Conservation (phyloP, 1,140 invertebrate genomes). For the Lucilia cuprina region DNA sequence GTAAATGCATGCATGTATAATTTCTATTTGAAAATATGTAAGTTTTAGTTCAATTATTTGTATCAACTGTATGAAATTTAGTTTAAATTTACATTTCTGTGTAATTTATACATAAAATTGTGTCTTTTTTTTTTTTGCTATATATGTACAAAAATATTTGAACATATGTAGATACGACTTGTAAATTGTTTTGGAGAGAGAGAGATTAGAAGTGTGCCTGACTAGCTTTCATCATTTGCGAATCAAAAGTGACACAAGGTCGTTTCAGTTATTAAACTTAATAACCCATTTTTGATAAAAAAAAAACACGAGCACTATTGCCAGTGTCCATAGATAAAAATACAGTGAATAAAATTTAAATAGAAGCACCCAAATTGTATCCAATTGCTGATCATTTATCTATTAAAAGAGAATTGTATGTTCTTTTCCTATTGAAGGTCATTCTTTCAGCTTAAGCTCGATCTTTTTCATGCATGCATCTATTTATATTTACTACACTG, state of each 20-base stretch:
- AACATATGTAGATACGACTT: background rate
- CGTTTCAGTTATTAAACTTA: slow-evolving; percentile 49
- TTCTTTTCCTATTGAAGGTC: too few relatives aligned
- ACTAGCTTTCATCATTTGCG: slow-evolving; percentile 16
- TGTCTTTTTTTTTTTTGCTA: background rate
- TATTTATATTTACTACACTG: too few relatives aligned
- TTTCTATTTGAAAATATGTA: background rate
- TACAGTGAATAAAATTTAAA: too few relatives aligned
- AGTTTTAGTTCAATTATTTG: background rate
- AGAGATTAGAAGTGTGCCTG: background rate
- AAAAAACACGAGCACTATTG: slow-evolving; percentile 11
- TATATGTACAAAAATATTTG: background rate
- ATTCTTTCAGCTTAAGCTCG: too few relatives aligned
- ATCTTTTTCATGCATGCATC: too few relatives aligned
- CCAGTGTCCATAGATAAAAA: background rate
- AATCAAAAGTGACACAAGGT: slow-evolving; percentile 38
- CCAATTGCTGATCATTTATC: too few relatives aligned
- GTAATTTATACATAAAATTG: background rate
- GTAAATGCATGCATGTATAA: background rate
- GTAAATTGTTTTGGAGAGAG: too few relatives aligned
- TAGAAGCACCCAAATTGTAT: too few relatives aligned
- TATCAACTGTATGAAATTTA: background rate
- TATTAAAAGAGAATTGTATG: too few relatives aligned
- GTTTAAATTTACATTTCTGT: background rate
- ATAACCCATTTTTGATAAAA: slow-evolving; percentile 42